These are phyloP conservation scores for Eurytoma californica DNA, from an alignment of 2,888 invertebrate species.

Conservation along the genomic window DNA sequence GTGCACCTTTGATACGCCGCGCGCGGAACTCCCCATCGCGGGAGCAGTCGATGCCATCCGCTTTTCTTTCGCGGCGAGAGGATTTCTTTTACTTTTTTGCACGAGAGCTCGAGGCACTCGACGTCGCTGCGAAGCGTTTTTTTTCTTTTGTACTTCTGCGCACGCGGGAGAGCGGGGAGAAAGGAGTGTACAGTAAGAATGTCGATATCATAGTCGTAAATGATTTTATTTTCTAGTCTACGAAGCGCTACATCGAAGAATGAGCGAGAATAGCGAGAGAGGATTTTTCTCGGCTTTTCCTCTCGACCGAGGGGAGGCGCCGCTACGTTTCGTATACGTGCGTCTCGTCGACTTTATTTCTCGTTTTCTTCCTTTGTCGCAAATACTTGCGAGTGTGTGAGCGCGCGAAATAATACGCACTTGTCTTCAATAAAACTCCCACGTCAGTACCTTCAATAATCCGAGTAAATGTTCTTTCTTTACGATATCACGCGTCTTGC, in stretches of 20 bases:
- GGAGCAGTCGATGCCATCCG: too few species aligned
- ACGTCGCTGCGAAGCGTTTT: not conserved
- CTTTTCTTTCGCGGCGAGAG: not conserved
- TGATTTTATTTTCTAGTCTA: slow-evolving; percentile 52
- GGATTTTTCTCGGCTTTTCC: slow-evolving; percentile 18
- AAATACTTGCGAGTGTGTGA: not conserved
- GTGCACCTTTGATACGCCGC: too few species aligned
- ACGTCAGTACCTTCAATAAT: not conserved
- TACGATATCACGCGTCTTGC: slow-evolving; percentile 1
- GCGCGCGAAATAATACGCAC: slow-evolving; percentile 1
- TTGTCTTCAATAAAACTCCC: slow-evolving; percentile 24
- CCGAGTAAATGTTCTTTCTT: not conserved
- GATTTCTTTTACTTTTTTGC: too few species aligned
- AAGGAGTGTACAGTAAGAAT: not conserved
- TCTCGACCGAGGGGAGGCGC: not conserved
- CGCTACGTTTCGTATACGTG: not conserved
- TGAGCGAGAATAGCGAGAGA: slow-evolving; percentile 11
- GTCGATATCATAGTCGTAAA: not conserved
- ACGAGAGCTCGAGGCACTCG: not conserved
- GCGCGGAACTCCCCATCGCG: too few species aligned
- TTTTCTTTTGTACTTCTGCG: not conserved
- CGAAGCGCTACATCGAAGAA: slow-evolving; percentile 52
- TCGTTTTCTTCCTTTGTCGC: not conserved
- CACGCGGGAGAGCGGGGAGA: not conserved
- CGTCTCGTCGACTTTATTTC: slow-evolving; percentile 2